Conservation (phyloP, 1,140 invertebrate genomes). For the Listronotus bonariensis region DNA sequence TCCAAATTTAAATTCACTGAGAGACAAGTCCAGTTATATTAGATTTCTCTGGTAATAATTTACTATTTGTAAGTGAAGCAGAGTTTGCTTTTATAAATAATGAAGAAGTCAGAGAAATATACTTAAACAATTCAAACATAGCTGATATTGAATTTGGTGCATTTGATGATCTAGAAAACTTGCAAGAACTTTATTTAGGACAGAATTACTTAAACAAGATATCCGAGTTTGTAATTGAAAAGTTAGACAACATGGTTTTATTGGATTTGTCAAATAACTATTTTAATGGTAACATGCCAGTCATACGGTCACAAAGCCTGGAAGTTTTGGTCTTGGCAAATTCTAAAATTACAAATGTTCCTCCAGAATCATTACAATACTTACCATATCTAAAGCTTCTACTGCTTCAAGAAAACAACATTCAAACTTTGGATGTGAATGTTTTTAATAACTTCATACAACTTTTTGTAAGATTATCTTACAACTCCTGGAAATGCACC, state of each 20-base stretch:
- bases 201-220: constrained; percentile 44
- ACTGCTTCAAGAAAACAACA: constrained; percentile 47
- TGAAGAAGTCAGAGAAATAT: constrained; percentile 43
- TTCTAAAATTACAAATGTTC: constrained; percentile 40
- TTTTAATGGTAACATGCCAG: constrained; percentile 43
- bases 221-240: constrained; percentile 37
- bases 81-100: constrained; percentile 44
- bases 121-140: constrained; percentile 47
- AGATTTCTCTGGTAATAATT: constrained; percentile 48
- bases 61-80: constrained; percentile 27
- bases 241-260: constrained; percentile 40
- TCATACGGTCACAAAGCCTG: constrained; percentile 41
- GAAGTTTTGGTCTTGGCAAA: constrained; percentile 42
- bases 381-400: constrained; percentile 46
- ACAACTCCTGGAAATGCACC: constrained; percentile 47
- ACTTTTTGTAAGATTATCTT: constrained; percentile 39
- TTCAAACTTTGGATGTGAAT: constrained; percentile 42
- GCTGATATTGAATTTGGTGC: constrained; percentile 38
- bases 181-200: constrained; percentile 45
- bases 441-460: constrained; percentile 34
- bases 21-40: constrained; percentile 41
- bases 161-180: constrained; percentile 43
- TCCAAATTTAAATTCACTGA: constrained; percentile 44
- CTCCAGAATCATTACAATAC: constrained; percentile 30
- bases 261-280: constrained; percentile 46